Evolutionary conservation across 2,888 invertebrate genomes (phyloP).

Genomic region (Lycocerus yunnanus): DNA sequence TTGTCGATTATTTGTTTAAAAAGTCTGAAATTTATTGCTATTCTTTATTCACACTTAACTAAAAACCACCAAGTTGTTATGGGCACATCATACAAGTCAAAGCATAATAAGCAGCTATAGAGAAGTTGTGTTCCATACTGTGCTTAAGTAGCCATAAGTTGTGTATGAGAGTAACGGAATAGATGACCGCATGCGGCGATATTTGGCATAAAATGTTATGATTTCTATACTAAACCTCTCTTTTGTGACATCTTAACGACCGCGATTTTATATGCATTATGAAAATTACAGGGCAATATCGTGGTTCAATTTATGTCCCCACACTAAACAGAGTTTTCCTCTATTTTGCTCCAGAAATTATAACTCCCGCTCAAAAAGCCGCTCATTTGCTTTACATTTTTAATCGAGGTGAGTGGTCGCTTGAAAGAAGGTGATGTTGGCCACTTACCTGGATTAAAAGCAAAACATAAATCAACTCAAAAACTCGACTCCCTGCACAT

Average conservation of each 20-base stretch:
- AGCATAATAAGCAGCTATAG: slow-evolving; percentile 26
- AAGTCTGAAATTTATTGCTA: neutral
- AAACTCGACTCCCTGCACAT: neutral
- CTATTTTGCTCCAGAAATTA: neutral
- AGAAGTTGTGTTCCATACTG: slow-evolving; percentile 25
- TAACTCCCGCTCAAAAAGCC: neutral
- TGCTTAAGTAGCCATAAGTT: slow-evolving; percentile 40
- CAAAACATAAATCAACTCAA: neutral
- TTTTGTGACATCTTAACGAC: slow-evolving; percentile 40
- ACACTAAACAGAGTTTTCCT: neutral
- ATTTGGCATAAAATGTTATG: slow-evolving; percentile 45
- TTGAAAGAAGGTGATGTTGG: too few species aligned
- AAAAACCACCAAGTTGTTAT: slow-evolving; percentile 19
- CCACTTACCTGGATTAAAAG: neutral
- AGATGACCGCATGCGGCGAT: slow-evolving; percentile 40
- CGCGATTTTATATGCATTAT: slow-evolving; percentile 34
- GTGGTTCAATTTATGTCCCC: neutral
- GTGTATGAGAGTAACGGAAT: slow-evolving; percentile 37
- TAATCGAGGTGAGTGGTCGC: neutral
- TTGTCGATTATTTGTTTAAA: neutral
- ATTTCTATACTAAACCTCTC: slow-evolving; percentile 43
- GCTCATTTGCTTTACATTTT: neutral
- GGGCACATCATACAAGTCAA: slow-evolving; percentile 22
- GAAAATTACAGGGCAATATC: slow-evolving; percentile 14
- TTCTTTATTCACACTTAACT: slow-evolving; percentile 13